Base-by-base conservation (phyloP, 1,140 invertebrate species). In the Magallana gigas region DNA sequence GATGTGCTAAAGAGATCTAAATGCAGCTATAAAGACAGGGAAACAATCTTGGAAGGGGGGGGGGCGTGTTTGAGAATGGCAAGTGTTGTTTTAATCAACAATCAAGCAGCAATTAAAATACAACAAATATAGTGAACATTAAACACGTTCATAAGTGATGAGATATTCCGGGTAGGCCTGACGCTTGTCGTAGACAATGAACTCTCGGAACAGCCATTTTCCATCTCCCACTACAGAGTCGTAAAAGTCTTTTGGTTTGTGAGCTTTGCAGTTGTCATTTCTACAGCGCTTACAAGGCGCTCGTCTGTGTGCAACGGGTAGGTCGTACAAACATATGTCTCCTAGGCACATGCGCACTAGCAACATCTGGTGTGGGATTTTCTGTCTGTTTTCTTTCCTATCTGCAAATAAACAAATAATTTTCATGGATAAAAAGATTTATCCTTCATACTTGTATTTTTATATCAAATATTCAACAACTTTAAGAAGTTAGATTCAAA, bases 101-200 rank as follows among this genome's bases (percentile, higher is more conserved):
- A 2, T 5, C 3, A 48, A 48, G 36, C 36, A 48, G 2, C 36
- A 48, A n/a, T n/a, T n/a, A n/a, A 48, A 48, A 4, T 48, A 48
- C 36, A 48, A 48, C 36, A 48, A 48, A 48, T 48, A 48, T 48
- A 48, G 36, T 48, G 36, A 48, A 2, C 36, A 48, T 84, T 71
- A 90, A 57, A 89, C 60, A 57, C 92, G 71, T 56, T 91, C 86
- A 62, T 93, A 93, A 5, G 91, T 92, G 29, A 93, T 92, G 16
- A 93, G 64, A 76, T 91, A 93, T 48, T 93, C 92, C 57, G 92
- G 92, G 64, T 93, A 93, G 71, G 90, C 91, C 71, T 91, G 86
- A 16, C 58, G 57, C 29, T 71, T 81, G 23, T 93, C 91, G 87
- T 92, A 93, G 7, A 93, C 90, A 85, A 91, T 90, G 91, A 93